Conservation (phyloP, 2,888 invertebrate genomes). For the Orchesellides sinensis region DNA sequence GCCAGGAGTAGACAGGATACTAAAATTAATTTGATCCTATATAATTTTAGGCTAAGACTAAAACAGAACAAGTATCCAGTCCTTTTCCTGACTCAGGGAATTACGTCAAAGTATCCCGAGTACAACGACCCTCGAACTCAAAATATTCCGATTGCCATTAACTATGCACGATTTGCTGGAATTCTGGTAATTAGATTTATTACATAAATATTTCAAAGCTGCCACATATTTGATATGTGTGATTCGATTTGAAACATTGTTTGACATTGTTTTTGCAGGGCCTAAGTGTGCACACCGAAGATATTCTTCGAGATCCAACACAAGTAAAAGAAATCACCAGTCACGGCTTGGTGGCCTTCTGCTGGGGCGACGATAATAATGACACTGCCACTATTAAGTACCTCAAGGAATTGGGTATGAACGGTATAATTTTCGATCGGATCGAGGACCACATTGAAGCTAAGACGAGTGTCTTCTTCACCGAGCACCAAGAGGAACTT, state of each 20-base stretch:
- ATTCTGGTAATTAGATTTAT: constrained; percentile 81
- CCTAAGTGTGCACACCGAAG: constrained; percentile 95
- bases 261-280: constrained; percentile 79
- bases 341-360: constrained; percentile 92
- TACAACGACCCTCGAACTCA: constrained; percentile 92
- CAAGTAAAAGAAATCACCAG: constrained; percentile 89
- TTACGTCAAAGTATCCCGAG: constrained; percentile 84
- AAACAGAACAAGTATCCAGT: constrained; percentile 99
- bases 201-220: no score
- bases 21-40: constrained; percentile 14
- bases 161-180: constrained; percentile 88
- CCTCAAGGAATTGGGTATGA: constrained; percentile 92
- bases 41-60: constrained; percentile 82
- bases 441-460: constrained; percentile 69
- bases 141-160: constrained; percentile 88
- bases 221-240: no score
- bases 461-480: constrained; percentile 65
- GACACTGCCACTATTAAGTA: constrained; percentile 89
- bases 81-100: constrained; percentile 93
- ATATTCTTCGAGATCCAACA: constrained; percentile 88
- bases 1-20: neutral
- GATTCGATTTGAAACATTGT: neutral
- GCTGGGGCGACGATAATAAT: constrained; percentile 98
- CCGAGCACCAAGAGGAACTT: constrained; percentile 61
- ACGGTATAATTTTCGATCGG: constrained; percentile 98